Base-by-base conservation (phyloP, 2,113 vertebrate genomes). In the Pelusios castaneus region DNA sequence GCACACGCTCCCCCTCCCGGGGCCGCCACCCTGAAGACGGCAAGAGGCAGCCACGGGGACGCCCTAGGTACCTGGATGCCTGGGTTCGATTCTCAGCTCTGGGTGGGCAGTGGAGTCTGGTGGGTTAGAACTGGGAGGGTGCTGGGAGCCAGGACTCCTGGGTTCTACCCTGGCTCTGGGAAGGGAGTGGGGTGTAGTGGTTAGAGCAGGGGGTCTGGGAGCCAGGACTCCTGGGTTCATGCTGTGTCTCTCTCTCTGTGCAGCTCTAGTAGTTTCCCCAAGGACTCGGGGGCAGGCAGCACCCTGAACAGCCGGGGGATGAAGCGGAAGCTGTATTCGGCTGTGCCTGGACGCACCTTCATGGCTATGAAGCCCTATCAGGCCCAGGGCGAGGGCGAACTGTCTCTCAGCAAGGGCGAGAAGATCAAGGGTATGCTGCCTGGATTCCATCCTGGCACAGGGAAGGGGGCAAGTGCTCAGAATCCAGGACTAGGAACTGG, bases 371-470 rank as follows among this genome's bases (percentile, higher is more conserved):
- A 98, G 84, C 97, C 99, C 0, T 98, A 99, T 97, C 98, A 99
- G 25, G 98, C 99, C 10, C 99, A 99, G 93, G 99, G 97, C 2
- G 99, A 99, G 92, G 98, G 99, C 8, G 99, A 99, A 96, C 98
- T 99, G 95, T 98, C 98, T 95, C 97, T 99, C 93, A 99, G 97
- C 97, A 99, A 99, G 87, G 99, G 99, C 84, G 99, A 99, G 97
- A 98, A 98, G 97, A 99, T 99, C 97, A 99, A 99, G 99, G 99
- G 99, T 99, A 96, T 96, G 95, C 83, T 22, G 88, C 79, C 45
- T 22, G 1, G 34, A 43, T 43, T 60, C 90, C 54, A 54, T 54
- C 29, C 6, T 2, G 49, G 3, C 73, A 41, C 43, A 55, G 41
- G 67, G 22, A 2, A 19, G 45, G 80, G 2, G 80, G 29, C 58